These are phyloP conservation scores for Drosophila kanekoi DNA, from an alignment of 2,888 invertebrate genomes.

Conservation along the genomic window DNA sequence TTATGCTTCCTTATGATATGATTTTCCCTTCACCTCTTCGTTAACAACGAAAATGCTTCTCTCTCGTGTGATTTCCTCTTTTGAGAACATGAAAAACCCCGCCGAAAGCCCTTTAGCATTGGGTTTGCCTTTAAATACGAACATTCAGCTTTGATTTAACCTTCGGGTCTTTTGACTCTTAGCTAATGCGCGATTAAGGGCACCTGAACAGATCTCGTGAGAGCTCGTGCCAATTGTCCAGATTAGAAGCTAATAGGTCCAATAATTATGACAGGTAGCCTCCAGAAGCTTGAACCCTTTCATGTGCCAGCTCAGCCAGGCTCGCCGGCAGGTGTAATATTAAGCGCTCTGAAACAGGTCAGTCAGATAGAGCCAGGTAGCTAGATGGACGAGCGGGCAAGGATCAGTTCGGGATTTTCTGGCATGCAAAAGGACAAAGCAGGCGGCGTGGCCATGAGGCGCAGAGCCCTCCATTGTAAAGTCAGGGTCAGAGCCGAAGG, in stretches of 20 bases:
- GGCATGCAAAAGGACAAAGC: background rate
- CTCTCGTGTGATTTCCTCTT: no score
- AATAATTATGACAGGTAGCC: constrained; percentile 12
- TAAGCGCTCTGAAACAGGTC: constrained; percentile 18
- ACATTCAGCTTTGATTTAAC: no score
- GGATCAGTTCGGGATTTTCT: constrained; percentile 33
- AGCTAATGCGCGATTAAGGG: no score
- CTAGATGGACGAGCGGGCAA: constrained; percentile 6
- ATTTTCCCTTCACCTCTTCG: no score
- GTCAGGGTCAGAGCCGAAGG: constrained; percentile 45
- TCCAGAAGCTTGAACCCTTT: constrained; percentile 36
- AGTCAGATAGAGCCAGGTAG: background rate
- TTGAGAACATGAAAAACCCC: no score
- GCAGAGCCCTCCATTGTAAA: constrained; percentile 33
- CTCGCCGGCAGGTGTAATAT: constrained; percentile 48
- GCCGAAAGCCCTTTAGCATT: no score
- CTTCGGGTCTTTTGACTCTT: no score
- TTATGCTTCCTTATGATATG: no score
- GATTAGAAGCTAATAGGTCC: constrained; percentile 25
- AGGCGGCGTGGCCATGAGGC: background rate
- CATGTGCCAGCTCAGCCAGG: background rate
- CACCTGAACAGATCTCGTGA: background rate
- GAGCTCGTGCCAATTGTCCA: constrained; percentile 20
- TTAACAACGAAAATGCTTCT: no score
- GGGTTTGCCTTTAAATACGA: no score